Evolutionary conservation across 2,113 vertebrate genomes (phyloP).

Genomic region (Tyto alba): DNA sequence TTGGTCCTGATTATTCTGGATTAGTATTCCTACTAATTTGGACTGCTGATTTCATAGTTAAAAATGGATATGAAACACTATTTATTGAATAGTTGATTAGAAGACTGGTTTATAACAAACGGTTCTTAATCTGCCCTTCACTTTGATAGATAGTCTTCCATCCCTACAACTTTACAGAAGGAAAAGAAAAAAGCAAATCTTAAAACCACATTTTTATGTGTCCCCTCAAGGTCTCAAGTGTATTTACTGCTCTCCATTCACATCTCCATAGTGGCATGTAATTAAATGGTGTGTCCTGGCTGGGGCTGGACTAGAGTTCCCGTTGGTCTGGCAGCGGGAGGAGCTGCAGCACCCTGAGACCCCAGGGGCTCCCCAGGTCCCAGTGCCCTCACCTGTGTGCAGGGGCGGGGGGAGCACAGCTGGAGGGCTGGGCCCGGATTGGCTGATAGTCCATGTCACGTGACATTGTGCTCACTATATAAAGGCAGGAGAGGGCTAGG

Average conservation of each 20-base stretch:
- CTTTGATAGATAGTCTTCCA: neutral
- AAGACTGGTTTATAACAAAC: neutral
- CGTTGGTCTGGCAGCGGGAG: too few relatives aligned
- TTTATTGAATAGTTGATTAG: slow-evolving; percentile 13
- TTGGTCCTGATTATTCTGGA: neutral
- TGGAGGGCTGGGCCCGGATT: too few relatives aligned
- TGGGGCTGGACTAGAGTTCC: too few relatives aligned
- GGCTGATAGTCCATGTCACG: too few relatives aligned
- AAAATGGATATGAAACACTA: neutral
- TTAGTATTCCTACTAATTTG: neutral
- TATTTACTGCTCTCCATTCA: slow-evolving; percentile 33
- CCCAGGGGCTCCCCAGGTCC: too few relatives aligned
- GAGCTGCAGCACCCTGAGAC: too few relatives aligned
- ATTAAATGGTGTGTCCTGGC: too few relatives aligned
- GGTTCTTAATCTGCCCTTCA: slow-evolving; percentile 22
- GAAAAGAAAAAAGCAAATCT: neutral
- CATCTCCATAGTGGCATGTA: neutral
- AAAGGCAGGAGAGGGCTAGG: too few relatives aligned
- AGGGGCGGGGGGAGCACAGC: too few relatives aligned
- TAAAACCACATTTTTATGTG: neutral
- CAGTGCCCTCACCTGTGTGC: too few relatives aligned
- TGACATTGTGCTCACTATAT: too few relatives aligned
- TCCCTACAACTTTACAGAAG: neutral
- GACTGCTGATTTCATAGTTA: neutral
- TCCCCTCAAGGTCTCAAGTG: neutral